Evolutionary conservation across 2,797 vertebrate species (phyloP).

Genomic region (Dendrocincla fuliginosa): DNA sequence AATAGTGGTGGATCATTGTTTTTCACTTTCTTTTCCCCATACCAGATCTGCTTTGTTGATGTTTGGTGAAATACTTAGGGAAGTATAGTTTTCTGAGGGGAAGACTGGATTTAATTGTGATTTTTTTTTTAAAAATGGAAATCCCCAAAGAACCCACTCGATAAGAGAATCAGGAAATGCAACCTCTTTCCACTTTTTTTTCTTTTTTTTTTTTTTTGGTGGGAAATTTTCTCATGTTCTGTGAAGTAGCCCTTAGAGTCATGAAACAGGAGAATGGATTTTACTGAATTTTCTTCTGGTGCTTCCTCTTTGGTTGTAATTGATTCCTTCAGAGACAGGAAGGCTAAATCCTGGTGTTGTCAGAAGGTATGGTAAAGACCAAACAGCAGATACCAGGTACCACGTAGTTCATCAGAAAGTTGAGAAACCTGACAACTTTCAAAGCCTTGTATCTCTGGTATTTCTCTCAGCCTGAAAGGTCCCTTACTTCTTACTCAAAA

Average conservation of each 20-base stretch:
- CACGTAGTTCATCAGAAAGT: neutral
- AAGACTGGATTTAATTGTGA: neutral
- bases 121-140: neutral
- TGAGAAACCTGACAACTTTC: neutral
- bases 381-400: neutral
- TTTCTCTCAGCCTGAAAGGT: neutral
- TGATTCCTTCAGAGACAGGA: neutral
- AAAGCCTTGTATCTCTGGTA: neutral
- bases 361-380: neutral
- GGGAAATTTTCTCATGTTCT: neutral
- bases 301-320: neutral
- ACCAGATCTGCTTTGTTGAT: neutral
- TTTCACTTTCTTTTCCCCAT: neutral
- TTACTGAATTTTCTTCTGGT: neutral
- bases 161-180: neutral
- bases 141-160: neutral
- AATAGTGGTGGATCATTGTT: neutral
- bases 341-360: neutral
- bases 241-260: neutral
- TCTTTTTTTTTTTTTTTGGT: fast-evolving
- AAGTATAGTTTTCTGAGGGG: neutral
- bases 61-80: neutral
- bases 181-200: neutral
- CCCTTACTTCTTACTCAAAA: neutral
- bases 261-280: neutral